Evolutionary conservation across 2,888 invertebrate species (phyloP).

Genomic region (Ophonus ardosiacus): DNA sequence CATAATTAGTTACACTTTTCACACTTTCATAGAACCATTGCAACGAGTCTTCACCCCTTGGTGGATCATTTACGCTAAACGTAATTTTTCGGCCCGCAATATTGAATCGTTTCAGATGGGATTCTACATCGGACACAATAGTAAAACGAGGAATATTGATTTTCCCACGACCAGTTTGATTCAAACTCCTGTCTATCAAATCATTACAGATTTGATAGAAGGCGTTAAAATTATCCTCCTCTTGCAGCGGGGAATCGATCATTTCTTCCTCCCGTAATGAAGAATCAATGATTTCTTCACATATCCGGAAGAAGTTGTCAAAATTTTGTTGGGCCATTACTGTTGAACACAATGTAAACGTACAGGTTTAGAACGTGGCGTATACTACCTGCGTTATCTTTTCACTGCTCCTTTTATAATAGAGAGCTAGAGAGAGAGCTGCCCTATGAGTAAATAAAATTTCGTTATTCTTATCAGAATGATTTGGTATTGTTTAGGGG

Average conservation of each 20-base stretch:
- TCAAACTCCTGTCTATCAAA: not conserved
- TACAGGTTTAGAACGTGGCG: too few species aligned
- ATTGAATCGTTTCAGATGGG: not conserved
- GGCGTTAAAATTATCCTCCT: not conserved
- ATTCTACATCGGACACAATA: not conserved
- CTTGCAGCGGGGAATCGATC: too few species aligned
- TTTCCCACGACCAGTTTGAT: not conserved
- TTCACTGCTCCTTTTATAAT: too few species aligned
- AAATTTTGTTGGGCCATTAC: too few species aligned
- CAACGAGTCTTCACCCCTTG: not conserved
- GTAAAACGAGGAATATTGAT: too few species aligned
- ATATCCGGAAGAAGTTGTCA: not conserved
- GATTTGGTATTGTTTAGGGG: too few species aligned
- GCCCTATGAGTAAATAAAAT: too few species aligned
- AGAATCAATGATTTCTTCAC: conserved; percentile 19
- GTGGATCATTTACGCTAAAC: not conserved
- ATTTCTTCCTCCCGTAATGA: too few species aligned
- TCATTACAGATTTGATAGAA: not conserved
- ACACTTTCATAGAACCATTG: not conserved
- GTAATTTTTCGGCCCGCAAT: not conserved
- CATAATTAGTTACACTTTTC: not conserved
- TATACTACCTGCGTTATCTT: too few species aligned
- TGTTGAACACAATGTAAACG: too few species aligned
- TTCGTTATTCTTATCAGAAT: too few species aligned
- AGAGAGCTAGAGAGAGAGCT: too few species aligned